A percentile compares a stretch with the other conserved stretches of the same genome.
Conservation (phyloP, 2,797 vertebrate species). For the Poeciliopsis turneri region DNA sequence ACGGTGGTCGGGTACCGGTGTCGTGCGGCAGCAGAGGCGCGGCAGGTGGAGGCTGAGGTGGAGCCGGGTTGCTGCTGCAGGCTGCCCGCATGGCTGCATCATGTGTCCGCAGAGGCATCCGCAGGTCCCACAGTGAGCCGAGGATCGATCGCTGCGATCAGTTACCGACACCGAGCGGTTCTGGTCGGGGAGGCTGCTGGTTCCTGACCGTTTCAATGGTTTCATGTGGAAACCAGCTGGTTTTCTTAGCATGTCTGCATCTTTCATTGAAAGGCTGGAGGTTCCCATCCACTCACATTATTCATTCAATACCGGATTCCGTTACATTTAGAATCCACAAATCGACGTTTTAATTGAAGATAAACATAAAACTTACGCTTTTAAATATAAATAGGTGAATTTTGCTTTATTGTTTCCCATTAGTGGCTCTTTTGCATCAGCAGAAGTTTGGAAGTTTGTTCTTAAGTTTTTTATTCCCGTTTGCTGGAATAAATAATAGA, state of each 20-base stretch:
- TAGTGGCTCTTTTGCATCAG: neutral
- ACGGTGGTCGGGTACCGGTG: accelerated
- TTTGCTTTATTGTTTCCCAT: neutral
- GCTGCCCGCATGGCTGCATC: conserved; percentile 68
- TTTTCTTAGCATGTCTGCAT: neutral
- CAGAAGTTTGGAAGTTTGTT: neutral
- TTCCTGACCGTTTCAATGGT: neutral
- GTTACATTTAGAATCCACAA: neutral
- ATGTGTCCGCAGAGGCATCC: conserved; percentile 42
- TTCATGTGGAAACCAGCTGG: neutral
- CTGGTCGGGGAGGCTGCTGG: neutral
- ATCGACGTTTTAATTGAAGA: neutral
- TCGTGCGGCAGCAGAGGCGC: conserved; percentile 5
- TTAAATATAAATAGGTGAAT: neutral
- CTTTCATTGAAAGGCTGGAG: neutral
- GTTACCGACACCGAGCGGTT: neutral
- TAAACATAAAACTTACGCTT: neutral
- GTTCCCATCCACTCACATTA: neutral
- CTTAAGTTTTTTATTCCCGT: neutral
- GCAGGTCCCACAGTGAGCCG: conserved; percentile 8
- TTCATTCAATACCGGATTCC: neutral
- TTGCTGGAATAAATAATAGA: neutral
- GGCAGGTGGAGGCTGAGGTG: conserved; percentile 32
- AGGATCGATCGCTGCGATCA: neutral
- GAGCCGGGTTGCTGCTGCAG: conserved; percentile 44